Percentiles rank a stretch among this genome's conserved stretches.
phyloP scores from a whole-genome alignment of 53 echinoderm and acorn worm species.

The Astropecten irregularis region DNA sequence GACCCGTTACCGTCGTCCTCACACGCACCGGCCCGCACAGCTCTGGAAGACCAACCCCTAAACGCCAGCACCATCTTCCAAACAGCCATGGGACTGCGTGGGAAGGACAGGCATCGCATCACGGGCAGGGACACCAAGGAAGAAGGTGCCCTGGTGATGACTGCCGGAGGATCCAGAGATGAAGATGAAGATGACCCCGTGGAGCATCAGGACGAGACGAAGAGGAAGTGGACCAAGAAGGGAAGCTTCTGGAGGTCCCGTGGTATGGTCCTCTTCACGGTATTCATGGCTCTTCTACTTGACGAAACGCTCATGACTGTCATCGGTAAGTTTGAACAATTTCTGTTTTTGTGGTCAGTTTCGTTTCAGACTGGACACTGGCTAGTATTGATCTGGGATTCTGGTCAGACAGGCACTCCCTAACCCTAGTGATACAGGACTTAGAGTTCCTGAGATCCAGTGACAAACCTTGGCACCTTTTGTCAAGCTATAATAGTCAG shows the following conservation, averaged over 20 bases:
- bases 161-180: background rate
- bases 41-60: too few relatives aligned
- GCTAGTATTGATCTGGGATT: too few relatives aligned
- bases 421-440: too few relatives aligned
- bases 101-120: background rate
- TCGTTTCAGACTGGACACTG: too few relatives aligned
- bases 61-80: background rate
- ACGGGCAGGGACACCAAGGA: background rate
- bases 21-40: too few relatives aligned
- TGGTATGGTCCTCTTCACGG: conserved; percentile 54
- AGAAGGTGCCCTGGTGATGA: background rate
- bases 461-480: too few relatives aligned
- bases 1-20: background rate
- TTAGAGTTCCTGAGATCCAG: too few relatives aligned
- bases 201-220: too few relatives aligned
- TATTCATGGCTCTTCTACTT: conserved; percentile 72
- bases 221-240: conserved; percentile 2
- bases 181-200: too few relatives aligned
- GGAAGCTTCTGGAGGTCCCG: conserved; percentile 52
- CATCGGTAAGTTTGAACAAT: conserved; percentile 61
- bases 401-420: too few relatives aligned
- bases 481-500: too few relatives aligned
- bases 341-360: background rate
- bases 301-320: conserved; percentile 81
- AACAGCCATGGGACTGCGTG: conserved; percentile 25